Conservation (phyloP, 2,113 vertebrate genomes). For the Sigmodon hispidus region DNA sequence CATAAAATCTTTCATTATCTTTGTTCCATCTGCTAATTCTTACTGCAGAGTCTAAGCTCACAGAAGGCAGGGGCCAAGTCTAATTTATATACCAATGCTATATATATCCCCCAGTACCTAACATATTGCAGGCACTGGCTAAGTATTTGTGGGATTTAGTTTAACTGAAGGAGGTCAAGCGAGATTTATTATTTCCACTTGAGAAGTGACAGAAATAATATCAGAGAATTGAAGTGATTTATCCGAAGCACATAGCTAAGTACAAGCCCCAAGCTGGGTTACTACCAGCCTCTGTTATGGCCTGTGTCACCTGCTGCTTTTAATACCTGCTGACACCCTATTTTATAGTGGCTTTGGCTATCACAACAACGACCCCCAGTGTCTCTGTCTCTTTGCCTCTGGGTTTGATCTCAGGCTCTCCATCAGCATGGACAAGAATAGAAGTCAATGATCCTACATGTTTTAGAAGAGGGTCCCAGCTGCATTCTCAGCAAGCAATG, state of each 20-base stretch:
- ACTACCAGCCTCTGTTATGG: background rate
- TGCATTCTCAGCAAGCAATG: background rate
- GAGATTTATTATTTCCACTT: background rate
- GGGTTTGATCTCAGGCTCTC: background rate
- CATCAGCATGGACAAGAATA: background rate
- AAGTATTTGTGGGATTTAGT: background rate
- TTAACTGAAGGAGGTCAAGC: background rate
- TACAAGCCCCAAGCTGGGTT: background rate
- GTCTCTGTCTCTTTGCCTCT: background rate
- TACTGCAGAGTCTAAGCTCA: background rate
- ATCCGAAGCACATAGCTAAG: background rate
- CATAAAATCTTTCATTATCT: background rate
- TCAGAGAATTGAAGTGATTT: background rate
- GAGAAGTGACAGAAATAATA: constrained; percentile 1
- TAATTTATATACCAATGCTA: background rate
- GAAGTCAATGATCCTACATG: background rate
- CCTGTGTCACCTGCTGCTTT: rapidly evolving
- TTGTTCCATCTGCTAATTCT: background rate
- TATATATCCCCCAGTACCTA: background rate
- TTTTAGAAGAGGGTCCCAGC: background rate
- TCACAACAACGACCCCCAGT: background rate
- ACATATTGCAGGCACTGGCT: background rate
- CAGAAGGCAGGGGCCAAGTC: background rate
- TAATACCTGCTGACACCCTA: background rate
- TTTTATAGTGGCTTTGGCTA: background rate